Percentiles rank a stretch among this genome's conserved stretches.
These are phyloP conservation scores for Saguinus oedipus DNA, from an alignment of 2,797 vertebrate species.

Conservation along the genomic window DNA sequence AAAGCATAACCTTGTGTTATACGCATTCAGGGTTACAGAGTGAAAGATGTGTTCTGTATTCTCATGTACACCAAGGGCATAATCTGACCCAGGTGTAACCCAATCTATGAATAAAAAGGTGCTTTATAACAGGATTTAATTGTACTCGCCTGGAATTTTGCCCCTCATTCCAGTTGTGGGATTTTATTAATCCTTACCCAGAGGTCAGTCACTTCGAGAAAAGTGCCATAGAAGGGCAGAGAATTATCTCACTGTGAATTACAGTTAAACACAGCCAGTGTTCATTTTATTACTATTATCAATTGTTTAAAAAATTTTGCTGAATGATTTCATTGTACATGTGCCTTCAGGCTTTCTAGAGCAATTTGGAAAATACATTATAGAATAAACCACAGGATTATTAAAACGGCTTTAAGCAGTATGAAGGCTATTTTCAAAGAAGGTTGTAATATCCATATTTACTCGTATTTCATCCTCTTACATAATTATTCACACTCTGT, in stretches of 20 bases:
- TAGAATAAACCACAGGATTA: constrained; percentile 58
- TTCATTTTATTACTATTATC: constrained; percentile 53
- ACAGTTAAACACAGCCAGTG: neutral
- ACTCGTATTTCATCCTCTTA: constrained; percentile 25
- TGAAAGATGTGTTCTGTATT: neutral
- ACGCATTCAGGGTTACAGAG: neutral
- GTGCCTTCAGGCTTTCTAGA: constrained; percentile 55
- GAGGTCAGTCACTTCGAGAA: constrained; percentile 44
- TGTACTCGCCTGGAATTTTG: constrained; percentile 47
- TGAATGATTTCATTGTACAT: constrained; percentile 61
- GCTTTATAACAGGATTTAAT: constrained; percentile 47
- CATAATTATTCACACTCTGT: constrained; percentile 16
- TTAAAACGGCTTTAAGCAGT: constrained; percentile 62
- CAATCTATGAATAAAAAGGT: constrained; percentile 39
- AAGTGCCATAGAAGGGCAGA: constrained; percentile 55
- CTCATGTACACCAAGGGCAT: neutral
- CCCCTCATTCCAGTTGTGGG: neutral
- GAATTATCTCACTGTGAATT: constrained; percentile 22
- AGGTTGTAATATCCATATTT: constrained; percentile 34
- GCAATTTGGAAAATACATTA: constrained; percentile 65
- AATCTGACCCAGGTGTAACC: constrained; percentile 48
- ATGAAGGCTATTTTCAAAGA: constrained; percentile 55
- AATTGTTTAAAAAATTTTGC: constrained; percentile 59
- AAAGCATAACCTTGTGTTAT: neutral
- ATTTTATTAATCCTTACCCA: constrained; percentile 65